These are phyloP conservation scores for Orchestes rusci DNA, from an alignment of 2,888 invertebrate genomes.

Conservation along the genomic window DNA sequence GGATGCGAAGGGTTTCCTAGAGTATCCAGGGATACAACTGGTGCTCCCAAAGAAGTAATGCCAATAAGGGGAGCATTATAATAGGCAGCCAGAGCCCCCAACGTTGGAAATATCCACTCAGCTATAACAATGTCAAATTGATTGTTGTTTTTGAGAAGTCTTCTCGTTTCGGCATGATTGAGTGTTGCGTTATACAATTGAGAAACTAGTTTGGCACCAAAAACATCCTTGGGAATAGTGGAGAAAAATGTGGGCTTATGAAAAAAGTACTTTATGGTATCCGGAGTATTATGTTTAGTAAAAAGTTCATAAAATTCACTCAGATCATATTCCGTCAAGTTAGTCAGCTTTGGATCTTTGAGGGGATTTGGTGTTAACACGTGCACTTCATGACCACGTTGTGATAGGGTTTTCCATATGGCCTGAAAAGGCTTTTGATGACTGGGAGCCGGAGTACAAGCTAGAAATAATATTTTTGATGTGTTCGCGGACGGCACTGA, in stretches of 20 bases:
- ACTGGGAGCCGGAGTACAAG: constrained; percentile 45
- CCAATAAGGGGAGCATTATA: constrained; percentile 35
- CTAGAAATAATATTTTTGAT: constrained; percentile 42
- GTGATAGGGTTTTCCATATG: constrained; percentile 43
- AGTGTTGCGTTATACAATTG: constrained; percentile 17
- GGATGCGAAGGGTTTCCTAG: constrained; percentile 28
- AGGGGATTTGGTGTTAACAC: constrained; percentile 44
- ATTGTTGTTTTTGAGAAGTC: constrained; percentile 24
- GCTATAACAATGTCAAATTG: constrained; percentile 33
- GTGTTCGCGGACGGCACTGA: not conserved
- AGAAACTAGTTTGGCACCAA: constrained; percentile 19
- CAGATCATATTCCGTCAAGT: constrained; percentile 41
- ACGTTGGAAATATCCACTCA: constrained; percentile 31
- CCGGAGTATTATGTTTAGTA: constrained; percentile 1
- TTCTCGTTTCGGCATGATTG: constrained; percentile 21
- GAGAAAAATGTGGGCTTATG: constrained; percentile 15
- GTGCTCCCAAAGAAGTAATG: constrained; percentile 29
- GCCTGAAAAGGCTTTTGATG: constrained; percentile 46
- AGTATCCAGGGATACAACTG: constrained; percentile 21
- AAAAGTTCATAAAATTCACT: constrained; percentile 13
- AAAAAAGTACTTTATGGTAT: constrained; percentile 9
- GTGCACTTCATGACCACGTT: constrained; percentile 46
- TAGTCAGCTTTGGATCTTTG: constrained; percentile 38
- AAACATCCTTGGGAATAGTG: constrained; percentile 14
- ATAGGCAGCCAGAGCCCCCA: constrained; percentile 31